Evolutionary conservation across 2,797 vertebrate species (phyloP).

Genomic region (Urocyon cinereoargenteus): DNA sequence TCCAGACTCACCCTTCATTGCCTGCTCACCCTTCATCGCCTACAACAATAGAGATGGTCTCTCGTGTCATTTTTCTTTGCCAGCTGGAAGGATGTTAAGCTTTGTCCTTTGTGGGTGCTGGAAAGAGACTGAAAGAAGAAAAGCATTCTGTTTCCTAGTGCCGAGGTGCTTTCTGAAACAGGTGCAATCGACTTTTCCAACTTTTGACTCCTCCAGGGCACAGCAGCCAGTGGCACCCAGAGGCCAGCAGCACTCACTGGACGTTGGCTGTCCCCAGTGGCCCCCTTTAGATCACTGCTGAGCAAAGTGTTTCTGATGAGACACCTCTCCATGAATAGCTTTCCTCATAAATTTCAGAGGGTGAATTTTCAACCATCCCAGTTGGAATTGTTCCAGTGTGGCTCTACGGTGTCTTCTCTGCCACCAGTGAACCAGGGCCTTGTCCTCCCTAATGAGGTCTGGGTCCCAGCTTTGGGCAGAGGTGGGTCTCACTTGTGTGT

Average conservation of each 20-base stretch:
- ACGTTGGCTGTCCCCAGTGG: background rate
- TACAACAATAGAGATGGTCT: background rate
- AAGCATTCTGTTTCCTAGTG: background rate
- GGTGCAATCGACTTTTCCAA: background rate
- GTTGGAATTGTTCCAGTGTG: background rate
- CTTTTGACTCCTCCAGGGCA: background rate
- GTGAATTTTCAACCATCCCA: background rate
- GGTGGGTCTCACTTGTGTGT: background rate
- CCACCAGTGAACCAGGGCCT: background rate
- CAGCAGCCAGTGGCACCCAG: background rate
- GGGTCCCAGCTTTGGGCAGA: background rate
- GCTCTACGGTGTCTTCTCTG: background rate
- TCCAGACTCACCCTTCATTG: background rate
- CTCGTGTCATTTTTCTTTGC: background rate
- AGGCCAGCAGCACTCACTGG: background rate
- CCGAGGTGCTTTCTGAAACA: background rate
- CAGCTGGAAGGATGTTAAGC: background rate
- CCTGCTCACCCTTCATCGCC: background rate
- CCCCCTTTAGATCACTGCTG: background rate
- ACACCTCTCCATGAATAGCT: background rate
- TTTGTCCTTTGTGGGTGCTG: background rate
- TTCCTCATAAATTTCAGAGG: background rate
- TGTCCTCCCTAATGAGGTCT: background rate
- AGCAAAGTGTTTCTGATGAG: background rate
- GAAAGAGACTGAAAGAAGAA: background rate